Percentiles rank a stretch among this genome's conserved stretches.
Evolutionary conservation across 2,888 invertebrate genomes (phyloP).

Genomic region (Drosophila neotestacea): DNA sequence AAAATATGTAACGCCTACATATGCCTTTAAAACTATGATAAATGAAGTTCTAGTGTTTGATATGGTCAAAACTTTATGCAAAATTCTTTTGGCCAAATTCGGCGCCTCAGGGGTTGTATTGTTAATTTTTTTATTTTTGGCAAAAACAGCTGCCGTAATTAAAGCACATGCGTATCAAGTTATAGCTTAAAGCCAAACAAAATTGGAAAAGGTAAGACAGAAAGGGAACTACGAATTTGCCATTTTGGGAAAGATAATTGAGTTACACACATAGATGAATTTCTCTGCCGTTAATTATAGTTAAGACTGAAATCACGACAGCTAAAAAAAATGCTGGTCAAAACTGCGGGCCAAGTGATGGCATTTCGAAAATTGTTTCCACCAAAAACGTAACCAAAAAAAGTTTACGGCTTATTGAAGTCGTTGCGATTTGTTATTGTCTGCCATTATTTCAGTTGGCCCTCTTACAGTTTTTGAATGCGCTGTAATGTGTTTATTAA

Average conservation of each 20-base stretch:
- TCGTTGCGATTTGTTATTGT: slow-evolving; percentile 66
- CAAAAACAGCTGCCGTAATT: slow-evolving; percentile 11
- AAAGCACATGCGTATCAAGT: not conserved
- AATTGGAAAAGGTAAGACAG: slow-evolving; percentile 7
- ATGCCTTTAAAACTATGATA: slow-evolving; percentile 35
- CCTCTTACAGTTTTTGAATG: slow-evolving; percentile 46
- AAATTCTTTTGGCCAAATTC: slow-evolving; percentile 38
- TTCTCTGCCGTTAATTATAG: slow-evolving; percentile 62
- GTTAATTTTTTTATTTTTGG: slow-evolving; percentile 19
- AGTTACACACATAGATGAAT: slow-evolving; percentile 30
- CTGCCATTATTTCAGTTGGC: slow-evolving; percentile 41
- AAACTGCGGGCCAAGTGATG: slow-evolving; percentile 27
- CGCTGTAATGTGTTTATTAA: slow-evolving; percentile 77
- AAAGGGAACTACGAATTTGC: slow-evolving; percentile 14
- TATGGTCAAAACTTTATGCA: slow-evolving; percentile 44
- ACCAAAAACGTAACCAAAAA: slow-evolving; percentile 12
- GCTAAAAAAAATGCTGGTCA: slow-evolving; percentile 9
- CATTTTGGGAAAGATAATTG: slow-evolving; percentile 55
- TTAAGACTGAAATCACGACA: slow-evolving; percentile 44
- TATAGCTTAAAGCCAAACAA: slow-evolving; percentile 31
- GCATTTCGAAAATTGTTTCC: slow-evolving; percentile 61
- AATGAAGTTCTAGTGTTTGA: slow-evolving; percentile 42
- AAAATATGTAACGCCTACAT: slow-evolving; percentile 20
- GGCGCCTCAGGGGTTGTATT: slow-evolving; percentile 3
- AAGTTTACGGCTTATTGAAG: slow-evolving; percentile 46